phyloP scores from a whole-genome alignment of 2,797 vertebrate species.

The Typhlichthys subterraneus region DNA sequence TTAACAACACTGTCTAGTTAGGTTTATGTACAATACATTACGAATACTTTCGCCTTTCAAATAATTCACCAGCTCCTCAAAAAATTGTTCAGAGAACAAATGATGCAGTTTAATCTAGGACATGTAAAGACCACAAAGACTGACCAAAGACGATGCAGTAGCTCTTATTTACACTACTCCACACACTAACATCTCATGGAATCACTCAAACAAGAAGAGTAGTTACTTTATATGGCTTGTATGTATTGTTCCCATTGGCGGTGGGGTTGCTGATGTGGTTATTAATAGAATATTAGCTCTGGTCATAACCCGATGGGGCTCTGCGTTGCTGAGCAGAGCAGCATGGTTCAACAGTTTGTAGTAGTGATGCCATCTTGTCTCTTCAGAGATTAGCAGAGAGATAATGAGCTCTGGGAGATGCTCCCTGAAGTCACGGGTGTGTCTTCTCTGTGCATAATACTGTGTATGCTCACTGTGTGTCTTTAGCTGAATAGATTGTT shows the following conservation, averaged over 20 bases:
- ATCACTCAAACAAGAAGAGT: neutral
- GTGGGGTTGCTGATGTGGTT: neutral
- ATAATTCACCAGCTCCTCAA: neutral
- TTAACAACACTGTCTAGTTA: slow-evolving; percentile 29
- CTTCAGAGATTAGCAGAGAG: slow-evolving; percentile 23
- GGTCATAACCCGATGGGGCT: slow-evolving; percentile 11
- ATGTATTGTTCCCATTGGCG: slow-evolving; percentile 15
- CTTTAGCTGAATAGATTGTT: too few relatives aligned
- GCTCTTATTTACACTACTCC: slow-evolving; percentile 7
- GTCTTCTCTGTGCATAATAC: too few relatives aligned
- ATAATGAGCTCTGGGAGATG: slow-evolving; percentile 17
- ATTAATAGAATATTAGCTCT: slow-evolving; percentile 11
- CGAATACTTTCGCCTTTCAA: slow-evolving; percentile 6
- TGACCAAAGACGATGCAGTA: slow-evolving; percentile 6
- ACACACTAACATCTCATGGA: slow-evolving; percentile 7
- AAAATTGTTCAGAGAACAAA: neutral
- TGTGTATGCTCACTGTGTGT: too few relatives aligned
- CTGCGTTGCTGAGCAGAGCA: neutral
- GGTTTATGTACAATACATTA: slow-evolving; percentile 5
- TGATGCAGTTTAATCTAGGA: slow-evolving; percentile 9
- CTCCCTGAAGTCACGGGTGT: slow-evolving; percentile 13
- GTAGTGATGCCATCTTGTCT: slow-evolving; percentile 15
- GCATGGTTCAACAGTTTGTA: neutral
- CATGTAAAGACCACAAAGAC: slow-evolving; percentile 12
- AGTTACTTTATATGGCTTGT: neutral